phyloP scores from a whole-genome alignment of 2,888 invertebrate genomes.

The Melipona bicolor region DNA sequence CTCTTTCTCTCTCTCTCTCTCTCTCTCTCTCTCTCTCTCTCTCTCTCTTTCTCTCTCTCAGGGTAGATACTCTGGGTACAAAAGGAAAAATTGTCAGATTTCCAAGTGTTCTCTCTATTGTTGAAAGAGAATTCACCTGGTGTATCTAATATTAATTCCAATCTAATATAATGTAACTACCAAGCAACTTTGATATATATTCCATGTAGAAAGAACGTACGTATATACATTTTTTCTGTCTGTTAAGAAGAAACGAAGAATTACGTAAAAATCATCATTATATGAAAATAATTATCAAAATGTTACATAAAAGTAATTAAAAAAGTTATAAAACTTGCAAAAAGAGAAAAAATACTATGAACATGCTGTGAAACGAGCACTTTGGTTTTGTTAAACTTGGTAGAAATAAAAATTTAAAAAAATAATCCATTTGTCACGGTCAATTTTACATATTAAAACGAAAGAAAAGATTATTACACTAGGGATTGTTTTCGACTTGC shows the following conservation, averaged over 20 bases:
- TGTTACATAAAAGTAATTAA: too few relatives aligned
- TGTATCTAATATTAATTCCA: not conserved
- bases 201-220: not conserved
- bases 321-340: not conserved
- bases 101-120: not conserved
- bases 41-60: slow-evolving; percentile 11
- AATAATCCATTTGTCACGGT: not conserved
- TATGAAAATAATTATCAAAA: too few relatives aligned
- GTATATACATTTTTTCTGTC: not conserved
- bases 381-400: not conserved
- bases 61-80: slow-evolving; percentile 31
- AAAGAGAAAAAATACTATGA: too few relatives aligned
- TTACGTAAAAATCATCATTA: not conserved
- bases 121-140: not conserved
- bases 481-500: too few relatives aligned
- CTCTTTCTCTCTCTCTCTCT: slow-evolving; percentile 9
- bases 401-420: not conserved
- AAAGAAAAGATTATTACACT: too few relatives aligned
- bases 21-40: not conserved
- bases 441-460: too few relatives aligned
- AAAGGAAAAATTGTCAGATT: slow-evolving; percentile 30
- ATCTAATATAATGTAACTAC: not conserved
- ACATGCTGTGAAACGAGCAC: not conserved
- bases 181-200: not conserved
- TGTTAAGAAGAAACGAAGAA: not conserved